Percentiles rank a stretch among this genome's conserved stretches.
These are phyloP conservation scores for Nemapogon koenigi DNA, from an alignment of 2,888 invertebrate species.

Conservation along the genomic window DNA sequence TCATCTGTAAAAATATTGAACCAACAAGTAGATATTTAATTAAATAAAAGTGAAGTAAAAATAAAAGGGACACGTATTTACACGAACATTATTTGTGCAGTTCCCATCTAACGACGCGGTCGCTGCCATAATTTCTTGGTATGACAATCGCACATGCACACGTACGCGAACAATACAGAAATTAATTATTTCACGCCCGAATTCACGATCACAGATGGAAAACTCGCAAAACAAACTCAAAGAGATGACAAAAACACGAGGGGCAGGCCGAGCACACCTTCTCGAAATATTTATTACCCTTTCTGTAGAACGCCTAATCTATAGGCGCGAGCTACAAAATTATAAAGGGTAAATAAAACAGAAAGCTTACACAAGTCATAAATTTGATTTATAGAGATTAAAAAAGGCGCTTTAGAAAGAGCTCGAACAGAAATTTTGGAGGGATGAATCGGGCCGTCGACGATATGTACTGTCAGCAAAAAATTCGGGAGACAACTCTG, in stretches of 20 bases:
- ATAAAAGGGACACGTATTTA: no score
- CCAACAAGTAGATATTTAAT: no score
- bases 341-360: constrained; percentile 66
- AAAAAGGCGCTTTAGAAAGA: constrained; percentile 64
- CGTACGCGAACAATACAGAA: constrained; percentile 28
- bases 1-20: no score
- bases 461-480: constrained; percentile 37
- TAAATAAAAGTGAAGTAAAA: no score
- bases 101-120: no score
- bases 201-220: constrained; percentile 22
- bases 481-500: no score
- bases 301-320: constrained; percentile 20
- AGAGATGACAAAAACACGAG: constrained; percentile 14
- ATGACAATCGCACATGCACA: constrained; percentile 13
- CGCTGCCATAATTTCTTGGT: background rate
- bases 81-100: no score
- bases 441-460: constrained; percentile 61
- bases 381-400: constrained; percentile 67
- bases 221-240: constrained; percentile 13
- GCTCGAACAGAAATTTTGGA: constrained; percentile 63
- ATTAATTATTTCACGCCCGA: constrained; percentile 37
- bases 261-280: constrained; percentile 10
- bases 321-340: constrained; percentile 45
- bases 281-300: constrained; percentile 13
- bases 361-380: constrained; percentile 66